Base-by-base conservation (phyloP, 2,113 vertebrate species). In the Poecile atricapillus region DNA sequence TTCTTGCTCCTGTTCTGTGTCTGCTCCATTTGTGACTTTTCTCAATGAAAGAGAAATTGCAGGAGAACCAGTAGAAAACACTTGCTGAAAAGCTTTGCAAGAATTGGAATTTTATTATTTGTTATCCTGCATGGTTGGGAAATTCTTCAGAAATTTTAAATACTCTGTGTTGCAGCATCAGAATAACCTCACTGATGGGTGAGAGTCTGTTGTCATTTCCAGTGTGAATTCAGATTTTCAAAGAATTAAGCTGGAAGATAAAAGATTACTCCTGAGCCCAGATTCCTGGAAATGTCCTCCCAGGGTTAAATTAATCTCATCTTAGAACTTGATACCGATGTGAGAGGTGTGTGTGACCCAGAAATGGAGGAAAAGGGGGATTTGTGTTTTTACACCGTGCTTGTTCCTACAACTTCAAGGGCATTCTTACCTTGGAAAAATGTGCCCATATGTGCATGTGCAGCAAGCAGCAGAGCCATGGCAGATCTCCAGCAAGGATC, bases 61-160 rank as follows among this genome's bases (percentile, higher is more conserved):
- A 47, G 15, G 53, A 73, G 96, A 97, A 90, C 65, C 95, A 95
- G 94, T 37, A 76, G 95, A 98, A 98, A 98, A 97, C 87, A 76
- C 8, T 67, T 98, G 96, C 97, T 98, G 96, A 95, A 97, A 97
- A 98, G 97, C 87, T 80, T 87, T 95, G 94, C 91, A 92, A 93
- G 86, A 94, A 94, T 97, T 96, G 96, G 84, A 95, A 97, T 94
- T 83, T 89, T 95, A 88, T 94, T 75, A 59, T 83, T 75, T 77
- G 14, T 43, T 81, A 28, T 12, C 27, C 31, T 95, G 22, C 69
- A 15, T 43, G 47, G 13, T 13, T 24, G 69, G 23, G 25, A 43
- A 37, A 35, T 55, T 68, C 30, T 49, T 74, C 24, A 70, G 60
- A 55, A 90, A 56, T 15, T 53, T 31, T 30, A 47, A 44, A 89